Base-by-base conservation (phyloP, 1,140 invertebrate genomes). In the Nebria ingens region DNA sequence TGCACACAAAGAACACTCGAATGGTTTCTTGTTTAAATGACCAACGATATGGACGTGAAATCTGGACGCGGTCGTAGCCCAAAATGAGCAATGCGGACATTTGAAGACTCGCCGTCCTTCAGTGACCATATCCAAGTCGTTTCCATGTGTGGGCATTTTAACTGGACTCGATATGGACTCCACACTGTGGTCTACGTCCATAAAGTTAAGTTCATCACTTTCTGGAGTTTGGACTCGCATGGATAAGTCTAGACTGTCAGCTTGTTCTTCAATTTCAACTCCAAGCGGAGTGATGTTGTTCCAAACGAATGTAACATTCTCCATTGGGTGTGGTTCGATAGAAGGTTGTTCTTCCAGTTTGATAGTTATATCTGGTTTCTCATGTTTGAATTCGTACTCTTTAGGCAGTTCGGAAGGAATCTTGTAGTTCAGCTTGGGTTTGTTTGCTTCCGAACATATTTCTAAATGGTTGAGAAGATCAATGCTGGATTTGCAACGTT, bases 1-100 rank as follows among this genome's bases (percentile, higher is more conserved):
- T 19, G 87, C 83, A 74, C 94, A 97, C 2, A 90, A 76, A 2
- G 93, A 96, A 76, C 94, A 97, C 73, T 93, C 90, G 68, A 95
- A 97, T 2, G 93, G 93, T 68, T 93, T 92, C 68, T 87, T 89
- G 71, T 93, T 93, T 57, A 91, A 76, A 73, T 93, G 91, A 17
- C 90, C 90, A 19, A 93, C 90, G 61, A 93, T 91, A 71, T 93
- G 91, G 17, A 93, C 89, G 68, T 93, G 91, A 72, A 93, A 93
- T 59, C 91, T 79, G 22, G 89, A 92, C n/a, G 90, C 89, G 19
- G 87, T 91, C 11, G 86, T 86, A 17, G 90, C 88, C 87, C 89
- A 93, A 71, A 93, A 93, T 53, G 83, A 80, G 71, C 91, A 93
- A 69, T 91, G 86, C 1, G 91, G 89, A 72, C 90, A 93, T 71